Percentiles rank a stretch among this genome's conserved stretches.
These are phyloP conservation scores for Pristionchus japonicus DNA, from an alignment of 2,888 invertebrate genomes.

Conservation along the genomic window DNA sequence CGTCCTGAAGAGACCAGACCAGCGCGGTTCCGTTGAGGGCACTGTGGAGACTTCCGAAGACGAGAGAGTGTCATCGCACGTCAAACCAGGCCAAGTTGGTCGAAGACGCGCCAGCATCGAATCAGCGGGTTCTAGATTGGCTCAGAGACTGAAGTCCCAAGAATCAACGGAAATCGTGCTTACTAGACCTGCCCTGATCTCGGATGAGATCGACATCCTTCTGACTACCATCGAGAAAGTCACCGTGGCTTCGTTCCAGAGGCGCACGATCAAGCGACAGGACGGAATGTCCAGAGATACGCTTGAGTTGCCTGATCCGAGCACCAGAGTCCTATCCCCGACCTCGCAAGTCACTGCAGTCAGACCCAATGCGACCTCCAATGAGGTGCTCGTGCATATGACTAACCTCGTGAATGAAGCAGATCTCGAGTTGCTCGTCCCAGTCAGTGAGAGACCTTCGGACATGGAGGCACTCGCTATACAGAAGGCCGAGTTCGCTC, in stretches of 20 bases:
- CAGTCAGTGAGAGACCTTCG: neutral
- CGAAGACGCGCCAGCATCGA: neutral
- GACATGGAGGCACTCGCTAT: slow-evolving; percentile 4
- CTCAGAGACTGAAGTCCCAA: neutral
- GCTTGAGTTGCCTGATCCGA: neutral
- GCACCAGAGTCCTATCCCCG: neutral
- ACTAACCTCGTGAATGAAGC: slow-evolving; percentile 13
- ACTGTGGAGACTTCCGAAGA: neutral
- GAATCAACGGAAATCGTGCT: slow-evolving; percentile 34
- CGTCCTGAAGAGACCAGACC: neutral
- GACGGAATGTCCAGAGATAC: neutral
- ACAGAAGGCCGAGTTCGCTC: neutral
- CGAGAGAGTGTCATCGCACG: neutral
- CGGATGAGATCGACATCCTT: slow-evolving; percentile 38
- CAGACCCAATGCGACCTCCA: neutral
- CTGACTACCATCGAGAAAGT: slow-evolving; percentile 24
- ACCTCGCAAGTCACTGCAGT: slow-evolving; percentile 19
- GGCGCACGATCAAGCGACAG: neutral
- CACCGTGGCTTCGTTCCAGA: slow-evolving; percentile 12
- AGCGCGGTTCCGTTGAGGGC: neutral
- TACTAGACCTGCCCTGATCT: neutral
- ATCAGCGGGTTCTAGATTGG: neutral
- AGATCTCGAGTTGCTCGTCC: neutral
- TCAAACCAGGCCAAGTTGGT: neutral
- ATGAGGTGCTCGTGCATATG: slow-evolving; percentile 38